Conservation (phyloP, 2,797 vertebrate genomes). For the Acanthis flammea region DNA sequence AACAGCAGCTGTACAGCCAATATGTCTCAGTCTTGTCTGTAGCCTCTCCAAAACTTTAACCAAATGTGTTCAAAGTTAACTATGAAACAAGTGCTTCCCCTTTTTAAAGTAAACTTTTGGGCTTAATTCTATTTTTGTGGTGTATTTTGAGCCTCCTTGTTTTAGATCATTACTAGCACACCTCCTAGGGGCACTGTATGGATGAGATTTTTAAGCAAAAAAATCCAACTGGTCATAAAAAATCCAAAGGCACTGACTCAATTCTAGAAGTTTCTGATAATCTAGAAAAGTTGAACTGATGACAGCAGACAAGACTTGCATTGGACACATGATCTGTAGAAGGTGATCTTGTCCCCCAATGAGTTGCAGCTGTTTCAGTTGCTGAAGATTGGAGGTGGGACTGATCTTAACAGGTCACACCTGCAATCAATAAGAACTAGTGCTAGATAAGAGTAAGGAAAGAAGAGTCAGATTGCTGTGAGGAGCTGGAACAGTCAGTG, state of each 20-base stretch:
- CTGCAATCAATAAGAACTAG: too few species aligned
- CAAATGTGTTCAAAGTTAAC: not conserved
- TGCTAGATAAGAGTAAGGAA: too few species aligned
- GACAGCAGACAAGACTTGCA: not conserved
- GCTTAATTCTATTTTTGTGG: not conserved
- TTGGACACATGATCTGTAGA: rapidly evolving
- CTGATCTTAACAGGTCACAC: too few species aligned
- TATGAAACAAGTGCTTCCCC: not conserved
- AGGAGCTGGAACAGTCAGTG: too few species aligned
- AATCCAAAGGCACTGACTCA: not conserved
- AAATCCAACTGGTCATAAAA: not conserved
- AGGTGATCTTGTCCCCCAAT: too few species aligned
- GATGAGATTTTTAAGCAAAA: not conserved
- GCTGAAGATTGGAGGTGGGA: too few species aligned
- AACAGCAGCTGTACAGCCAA: conserved; percentile 39
- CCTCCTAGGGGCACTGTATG: not conserved
- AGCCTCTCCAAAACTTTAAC: not conserved
- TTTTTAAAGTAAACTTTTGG: not conserved
- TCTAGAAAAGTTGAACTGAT: not conserved
- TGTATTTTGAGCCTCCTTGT: not conserved
- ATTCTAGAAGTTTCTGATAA: not conserved
- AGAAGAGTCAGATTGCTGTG: too few species aligned
- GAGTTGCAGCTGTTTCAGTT: too few species aligned
- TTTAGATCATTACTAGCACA: not conserved
- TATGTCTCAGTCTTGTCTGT: not conserved